phyloP scores from a whole-genome alignment of 1,140 invertebrate genomes.

The Onthophagus taurus region DNA sequence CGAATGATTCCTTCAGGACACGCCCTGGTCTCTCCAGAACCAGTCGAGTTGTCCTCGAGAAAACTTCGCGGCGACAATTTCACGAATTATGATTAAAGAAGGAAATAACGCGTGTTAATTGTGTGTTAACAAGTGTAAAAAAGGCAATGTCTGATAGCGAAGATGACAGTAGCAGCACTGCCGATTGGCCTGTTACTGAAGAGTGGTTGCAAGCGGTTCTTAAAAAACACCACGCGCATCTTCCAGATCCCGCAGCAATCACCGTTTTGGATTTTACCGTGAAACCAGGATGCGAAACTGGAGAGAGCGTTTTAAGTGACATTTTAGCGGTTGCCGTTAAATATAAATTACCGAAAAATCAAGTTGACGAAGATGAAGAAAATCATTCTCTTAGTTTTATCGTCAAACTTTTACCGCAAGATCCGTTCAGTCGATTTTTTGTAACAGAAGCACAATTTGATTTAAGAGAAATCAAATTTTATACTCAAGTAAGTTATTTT shows the following conservation, averaged over 20 bases:
- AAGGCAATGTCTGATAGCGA: conserved; percentile 46
- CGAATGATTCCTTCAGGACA: too few species aligned
- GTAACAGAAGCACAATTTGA: conserved; percentile 74
- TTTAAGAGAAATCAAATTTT: conserved; percentile 72
- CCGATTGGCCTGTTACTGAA: conserved; percentile 46
- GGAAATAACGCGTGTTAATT: too few species aligned
- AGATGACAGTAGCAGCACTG: conserved; percentile 37
- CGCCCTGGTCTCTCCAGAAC: too few species aligned
- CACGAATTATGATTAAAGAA: too few species aligned
- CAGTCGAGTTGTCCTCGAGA: too few species aligned
- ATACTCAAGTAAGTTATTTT: conserved; percentile 53
- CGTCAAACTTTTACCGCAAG: conserved; percentile 64
- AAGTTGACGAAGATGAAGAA: conserved; percentile 21
- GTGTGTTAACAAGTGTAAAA: too few species aligned
- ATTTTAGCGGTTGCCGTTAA: conserved; percentile 49
- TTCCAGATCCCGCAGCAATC: conserved; percentile 31
- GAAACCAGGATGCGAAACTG: conserved; percentile 43
- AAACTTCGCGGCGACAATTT: too few species aligned
- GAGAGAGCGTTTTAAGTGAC: conserved; percentile 52
- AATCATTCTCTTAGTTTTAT: conserved; percentile 47
- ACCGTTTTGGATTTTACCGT: conserved; percentile 42
- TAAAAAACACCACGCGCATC: conserved; percentile 42
- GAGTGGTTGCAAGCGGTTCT: conserved; percentile 52
- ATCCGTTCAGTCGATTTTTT: conserved; percentile 64
- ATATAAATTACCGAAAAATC: conserved; percentile 38